Evolutionary conservation across 2,113 vertebrate species (phyloP), one percentile per base, ranked within the genome.

Genomic region (Chauna torquata): DNA sequence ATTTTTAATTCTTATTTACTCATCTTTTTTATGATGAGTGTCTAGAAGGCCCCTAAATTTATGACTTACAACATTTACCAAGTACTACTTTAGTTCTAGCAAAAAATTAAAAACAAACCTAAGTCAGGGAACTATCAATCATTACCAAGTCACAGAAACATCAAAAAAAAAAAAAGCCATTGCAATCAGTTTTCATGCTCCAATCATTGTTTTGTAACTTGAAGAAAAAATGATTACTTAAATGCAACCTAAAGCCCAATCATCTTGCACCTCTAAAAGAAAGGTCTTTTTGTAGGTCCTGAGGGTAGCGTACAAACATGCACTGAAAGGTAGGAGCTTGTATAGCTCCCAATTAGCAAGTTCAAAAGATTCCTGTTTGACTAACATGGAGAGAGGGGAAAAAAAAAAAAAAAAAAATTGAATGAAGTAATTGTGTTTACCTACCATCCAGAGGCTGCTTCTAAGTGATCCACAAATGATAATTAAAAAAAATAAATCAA

Each of bases 351-450:
- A 4, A 11, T 52, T 42, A 76, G 19, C 11, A 94, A 79, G 27
- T 32, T 50, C 8, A 52, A 80, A 83, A 52, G 10, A 25, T 47
- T 45, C 3, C 24, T 66, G 12, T 64, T 47, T 64, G 8, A 69
- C 7, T n/a, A 4, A 69, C 2, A 9, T n/a, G n/a, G n/a, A n/a
- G n/a, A n/a, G n/a, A n/a, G 13, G 3, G 19, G 5, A 28, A 38
- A 32, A 40, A 24, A 28, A 6, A 68, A 49, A 69, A 38, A 25
- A 13, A 16, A 32, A 22, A 47, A 57, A 19, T 2, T 45, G 23
- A 57, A 40, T 55, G 13, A 83, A 83, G 62, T 30, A 30, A 10
- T 5, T 0, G 5, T 36, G 13, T 10, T 88, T 85, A 59, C 57
- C 25, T n/a, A 25, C 9, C 30, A 54, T 3, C 22, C 44, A 44